Evolutionary conservation across 2,797 vertebrate species (phyloP).

Genomic region (Hoplostethus mediterraneus): DNA sequence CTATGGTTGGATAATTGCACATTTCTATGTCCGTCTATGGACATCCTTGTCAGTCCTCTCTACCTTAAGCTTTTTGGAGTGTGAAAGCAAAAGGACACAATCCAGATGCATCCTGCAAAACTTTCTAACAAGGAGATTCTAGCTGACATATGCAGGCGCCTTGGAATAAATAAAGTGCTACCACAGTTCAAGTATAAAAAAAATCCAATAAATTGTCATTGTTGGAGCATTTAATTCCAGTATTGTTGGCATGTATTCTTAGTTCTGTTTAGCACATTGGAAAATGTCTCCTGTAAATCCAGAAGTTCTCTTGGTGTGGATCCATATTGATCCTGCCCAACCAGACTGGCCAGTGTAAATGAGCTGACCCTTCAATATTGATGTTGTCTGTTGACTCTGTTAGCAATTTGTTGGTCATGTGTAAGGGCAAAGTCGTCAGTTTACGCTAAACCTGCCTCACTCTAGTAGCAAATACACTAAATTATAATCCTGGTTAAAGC

Average conservation of each 20-base stretch:
- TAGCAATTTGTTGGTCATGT: constrained; percentile 42
- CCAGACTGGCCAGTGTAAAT: constrained; percentile 22
- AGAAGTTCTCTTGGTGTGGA: background rate
- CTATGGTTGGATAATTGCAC: constrained; percentile 48
- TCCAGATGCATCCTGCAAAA: background rate
- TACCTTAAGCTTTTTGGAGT: constrained; percentile 3
- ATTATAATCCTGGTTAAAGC: constrained; percentile 56
- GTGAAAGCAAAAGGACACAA: constrained; percentile 14
- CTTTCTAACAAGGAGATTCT: background rate
- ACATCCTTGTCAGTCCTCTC: constrained; percentile 4
- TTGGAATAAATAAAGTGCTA: constrained; percentile 1
- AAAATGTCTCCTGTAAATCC: constrained; percentile 23
- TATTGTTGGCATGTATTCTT: background rate
- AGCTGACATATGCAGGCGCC: background rate
- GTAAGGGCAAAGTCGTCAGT: constrained; percentile 45
- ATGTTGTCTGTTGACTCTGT: constrained; percentile 22
- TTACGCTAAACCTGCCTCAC: constrained; percentile 45
- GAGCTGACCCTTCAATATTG: constrained; percentile 15
- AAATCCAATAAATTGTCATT: background rate
- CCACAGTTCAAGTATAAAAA: background rate
- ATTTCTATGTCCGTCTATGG: constrained; percentile 48
- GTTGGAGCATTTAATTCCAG: no score
- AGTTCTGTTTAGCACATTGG: constrained; percentile 13
- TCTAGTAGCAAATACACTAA: constrained; percentile 50
- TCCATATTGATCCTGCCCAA: background rate